Conservation (phyloP, 2,888 invertebrate species). For the Cephus rjabovi region DNA sequence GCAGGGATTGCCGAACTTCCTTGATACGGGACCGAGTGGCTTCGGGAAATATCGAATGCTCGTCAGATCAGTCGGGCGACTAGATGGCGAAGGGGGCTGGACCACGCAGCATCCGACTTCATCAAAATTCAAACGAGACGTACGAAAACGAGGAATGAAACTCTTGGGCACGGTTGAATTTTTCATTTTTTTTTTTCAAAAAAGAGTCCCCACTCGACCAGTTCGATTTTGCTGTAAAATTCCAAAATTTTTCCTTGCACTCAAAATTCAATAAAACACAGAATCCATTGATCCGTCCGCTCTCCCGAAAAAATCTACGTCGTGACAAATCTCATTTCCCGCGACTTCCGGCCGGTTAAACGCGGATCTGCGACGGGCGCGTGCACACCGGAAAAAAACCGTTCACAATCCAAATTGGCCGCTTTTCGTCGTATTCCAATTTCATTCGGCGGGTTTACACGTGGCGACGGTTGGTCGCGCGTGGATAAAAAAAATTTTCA, state of each 20-base stretch:
- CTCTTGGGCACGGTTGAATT: background rate
- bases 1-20: background rate
- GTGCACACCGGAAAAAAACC: background rate
- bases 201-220: background rate
- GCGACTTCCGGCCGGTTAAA: background rate
- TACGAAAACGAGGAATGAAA: background rate
- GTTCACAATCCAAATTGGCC: background rate
- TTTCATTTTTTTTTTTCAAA: background rate
- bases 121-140: background rate
- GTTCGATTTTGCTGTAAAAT: background rate
- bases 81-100: background rate
- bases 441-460: background rate
- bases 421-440: background rate
- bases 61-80: background rate
- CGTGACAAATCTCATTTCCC: background rate
- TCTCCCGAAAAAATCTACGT: background rate
- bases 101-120: background rate
- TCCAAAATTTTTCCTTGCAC: background rate
- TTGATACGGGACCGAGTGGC: background rate
- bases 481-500: background rate
- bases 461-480: background rate
- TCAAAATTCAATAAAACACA: background rate
- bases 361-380: background rate
- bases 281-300: background rate
- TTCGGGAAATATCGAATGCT: background rate